These are phyloP conservation scores for Eupsilia transversa DNA, from an alignment of 2,888 invertebrate genomes.

Conservation along the genomic window DNA sequence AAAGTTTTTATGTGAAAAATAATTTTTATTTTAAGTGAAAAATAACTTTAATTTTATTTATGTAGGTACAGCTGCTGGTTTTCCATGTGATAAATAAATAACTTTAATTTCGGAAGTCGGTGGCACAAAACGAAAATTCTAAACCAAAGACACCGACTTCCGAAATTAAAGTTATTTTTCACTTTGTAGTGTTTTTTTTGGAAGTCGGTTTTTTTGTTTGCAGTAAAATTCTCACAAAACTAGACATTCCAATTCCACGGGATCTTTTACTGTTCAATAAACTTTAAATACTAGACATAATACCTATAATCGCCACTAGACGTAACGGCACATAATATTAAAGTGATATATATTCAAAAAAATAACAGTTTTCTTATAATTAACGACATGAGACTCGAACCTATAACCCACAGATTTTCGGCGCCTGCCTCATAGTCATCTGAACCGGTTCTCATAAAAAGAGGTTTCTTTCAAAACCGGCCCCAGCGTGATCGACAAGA, in stretches of 20 bases:
- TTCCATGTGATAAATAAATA: too few species aligned
- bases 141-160: too few species aligned
- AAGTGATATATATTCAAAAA: conserved; percentile 5
- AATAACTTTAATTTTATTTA: too few species aligned
- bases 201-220: too few species aligned
- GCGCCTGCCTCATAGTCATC: conserved; percentile 13
- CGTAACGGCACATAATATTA: conserved; percentile 6
- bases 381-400: conserved; percentile 21
- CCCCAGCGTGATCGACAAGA: conserved; percentile 1
- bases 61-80: too few species aligned
- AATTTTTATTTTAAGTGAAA: too few species aligned
- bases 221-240: background rate
- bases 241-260: background rate
- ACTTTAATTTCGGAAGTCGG: too few species aligned
- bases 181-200: too few species aligned
- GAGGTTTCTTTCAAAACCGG: conserved; percentile 20
- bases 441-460: conserved; percentile 51
- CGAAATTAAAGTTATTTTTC: too few species aligned
- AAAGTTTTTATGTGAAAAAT: too few species aligned
- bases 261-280: background rate
- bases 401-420: conserved; percentile 37
- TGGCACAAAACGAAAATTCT: too few species aligned
- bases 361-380: conserved; percentile 18
- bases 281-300: background rate
- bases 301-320: background rate